Conservation (phyloP, 2,113 vertebrate species). For the Gallinago paraguaiae region DNA sequence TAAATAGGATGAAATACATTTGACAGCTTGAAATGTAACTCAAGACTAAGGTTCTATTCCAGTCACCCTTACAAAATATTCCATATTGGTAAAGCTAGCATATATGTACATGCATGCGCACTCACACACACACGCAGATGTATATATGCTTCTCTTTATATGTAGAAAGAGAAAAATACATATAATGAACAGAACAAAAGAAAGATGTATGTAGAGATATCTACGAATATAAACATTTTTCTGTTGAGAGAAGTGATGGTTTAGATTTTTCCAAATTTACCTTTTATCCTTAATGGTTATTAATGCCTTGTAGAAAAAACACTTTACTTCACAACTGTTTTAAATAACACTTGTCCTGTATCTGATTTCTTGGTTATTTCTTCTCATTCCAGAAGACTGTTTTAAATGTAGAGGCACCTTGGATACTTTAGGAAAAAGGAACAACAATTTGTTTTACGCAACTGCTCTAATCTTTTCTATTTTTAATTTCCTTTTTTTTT, state of each 20-base stretch:
- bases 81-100: not conserved
- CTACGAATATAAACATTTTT: not conserved
- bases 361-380: not conserved
- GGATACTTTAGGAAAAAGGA: not conserved
- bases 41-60: not conserved
- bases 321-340: not conserved
- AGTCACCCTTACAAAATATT: not conserved
- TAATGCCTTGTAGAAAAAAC: not conserved
- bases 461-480: not conserved
- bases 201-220: not conserved
- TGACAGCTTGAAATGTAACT: not conserved
- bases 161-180: not conserved
- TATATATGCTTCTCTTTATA: not conserved
- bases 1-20: not conserved
- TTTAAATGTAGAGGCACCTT: not conserved
- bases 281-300: not conserved
- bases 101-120: too few relatives aligned
- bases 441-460: not conserved
- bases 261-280: not conserved
- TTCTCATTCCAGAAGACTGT: not conserved
- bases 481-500: not conserved
- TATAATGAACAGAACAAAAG: not conserved
- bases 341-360: not conserved
- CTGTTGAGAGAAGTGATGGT: not conserved
- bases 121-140: not conserved